These are phyloP conservation scores for Heliconius cydno DNA, from an alignment of 2,888 invertebrate species.

Conservation along the genomic window DNA sequence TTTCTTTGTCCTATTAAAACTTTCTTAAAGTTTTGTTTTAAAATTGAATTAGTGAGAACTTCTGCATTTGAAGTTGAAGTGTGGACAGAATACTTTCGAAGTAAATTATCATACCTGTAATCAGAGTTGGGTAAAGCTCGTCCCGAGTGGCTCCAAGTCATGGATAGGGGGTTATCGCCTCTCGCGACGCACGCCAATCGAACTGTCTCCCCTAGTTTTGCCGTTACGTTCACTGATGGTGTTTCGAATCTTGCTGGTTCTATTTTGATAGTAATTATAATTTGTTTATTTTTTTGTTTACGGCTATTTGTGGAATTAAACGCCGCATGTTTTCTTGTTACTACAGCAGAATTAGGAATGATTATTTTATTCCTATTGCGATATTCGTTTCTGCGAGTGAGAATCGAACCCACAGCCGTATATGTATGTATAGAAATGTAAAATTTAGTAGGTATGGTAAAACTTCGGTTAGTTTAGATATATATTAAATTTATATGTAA, in stretches of 20 bases:
- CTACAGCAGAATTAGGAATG: not conserved
- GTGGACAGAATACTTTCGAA: constrained; percentile 3
- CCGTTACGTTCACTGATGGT: constrained; percentile 89
- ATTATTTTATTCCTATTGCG: too few relatives aligned
- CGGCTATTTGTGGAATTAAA: not conserved
- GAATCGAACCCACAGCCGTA: not conserved
- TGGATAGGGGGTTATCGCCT: constrained; percentile 92
- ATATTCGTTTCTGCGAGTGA: not conserved
- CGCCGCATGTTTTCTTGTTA: not conserved
- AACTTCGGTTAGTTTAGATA: too few relatives aligned
- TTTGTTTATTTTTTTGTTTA: not conserved
- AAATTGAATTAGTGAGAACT: constrained; percentile 20
- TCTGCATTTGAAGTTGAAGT: constrained; percentile 1
- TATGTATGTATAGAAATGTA: too few relatives aligned
- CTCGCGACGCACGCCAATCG: constrained; percentile 90
- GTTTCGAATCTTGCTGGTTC: constrained; percentile 91
- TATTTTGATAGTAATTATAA: constrained; percentile 56
- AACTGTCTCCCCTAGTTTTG: constrained; percentile 89
- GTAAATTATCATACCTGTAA: constrained; percentile 76
- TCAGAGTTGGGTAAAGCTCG: constrained; percentile 87
- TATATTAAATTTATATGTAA: too few relatives aligned
- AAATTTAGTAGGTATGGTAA: too few relatives aligned
- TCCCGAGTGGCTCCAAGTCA: constrained; percentile 90
- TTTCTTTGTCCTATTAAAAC: constrained; percentile 14
- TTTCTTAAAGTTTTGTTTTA: constrained; percentile 10